Conservation (phyloP, 2,888 invertebrate species). For the Synanthedon myopaeformis region DNA sequence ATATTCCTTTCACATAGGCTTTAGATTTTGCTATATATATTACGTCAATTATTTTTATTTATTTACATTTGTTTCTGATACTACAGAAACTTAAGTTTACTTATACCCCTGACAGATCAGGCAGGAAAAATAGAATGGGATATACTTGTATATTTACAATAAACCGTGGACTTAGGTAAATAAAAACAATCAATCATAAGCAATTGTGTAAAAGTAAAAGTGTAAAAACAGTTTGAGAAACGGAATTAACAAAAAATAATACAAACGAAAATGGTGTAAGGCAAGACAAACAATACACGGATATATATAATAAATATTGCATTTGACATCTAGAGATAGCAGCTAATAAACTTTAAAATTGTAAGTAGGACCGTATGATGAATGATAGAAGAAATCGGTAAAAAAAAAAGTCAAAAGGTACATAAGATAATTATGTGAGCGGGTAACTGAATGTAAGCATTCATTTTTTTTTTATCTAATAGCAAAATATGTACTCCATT, state of each 20-base stretch:
- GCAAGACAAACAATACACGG: slow-evolving; percentile 17
- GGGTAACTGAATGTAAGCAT: slow-evolving; percentile 17
- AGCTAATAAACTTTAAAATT: slow-evolving; percentile 37
- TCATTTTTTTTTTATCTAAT: slow-evolving; percentile 21
- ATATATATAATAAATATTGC: slow-evolving; percentile 31
- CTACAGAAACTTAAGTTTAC: too few relatives aligned
- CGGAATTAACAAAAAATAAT: neutral
- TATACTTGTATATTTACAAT: too few relatives aligned
- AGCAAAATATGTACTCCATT: slow-evolving; percentile 15
- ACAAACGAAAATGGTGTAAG: slow-evolving; percentile 8
- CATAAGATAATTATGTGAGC: slow-evolving; percentile 6
- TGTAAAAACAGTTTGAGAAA: slow-evolving; percentile 12
- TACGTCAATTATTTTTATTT: too few relatives aligned
- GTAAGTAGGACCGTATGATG: slow-evolving; percentile 7
- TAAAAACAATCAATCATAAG: slow-evolving; percentile 17
- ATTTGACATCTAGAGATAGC: slow-evolving; percentile 64
- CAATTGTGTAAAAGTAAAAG: slow-evolving; percentile 22
- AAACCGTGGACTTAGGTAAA: too few relatives aligned
- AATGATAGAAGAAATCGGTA: slow-evolving; percentile 16
- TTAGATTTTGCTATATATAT: too few relatives aligned
- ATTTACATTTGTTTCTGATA: too few relatives aligned
- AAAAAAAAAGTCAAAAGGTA: slow-evolving; percentile 8
- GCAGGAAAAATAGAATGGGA: too few relatives aligned
- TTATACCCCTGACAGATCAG: too few relatives aligned
- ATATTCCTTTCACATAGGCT: too few relatives aligned